Percentiles rank a stretch among this genome's conserved stretches.
These are phyloP conservation scores for Thomomys bottae DNA, from an alignment of 2,113 vertebrate species.

Conservation along the genomic window DNA sequence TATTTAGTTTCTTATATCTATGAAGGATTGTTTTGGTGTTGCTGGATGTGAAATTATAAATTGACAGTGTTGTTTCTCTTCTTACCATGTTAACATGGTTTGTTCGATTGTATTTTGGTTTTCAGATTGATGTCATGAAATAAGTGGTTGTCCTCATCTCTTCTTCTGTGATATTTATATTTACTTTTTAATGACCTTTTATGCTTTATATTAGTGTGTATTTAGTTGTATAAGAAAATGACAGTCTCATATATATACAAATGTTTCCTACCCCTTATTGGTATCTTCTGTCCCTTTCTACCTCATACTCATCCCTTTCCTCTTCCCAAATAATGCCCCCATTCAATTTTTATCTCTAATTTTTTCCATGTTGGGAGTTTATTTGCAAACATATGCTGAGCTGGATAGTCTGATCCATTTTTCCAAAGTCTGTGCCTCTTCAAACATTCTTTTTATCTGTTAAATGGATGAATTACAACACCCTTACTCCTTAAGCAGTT, in stretches of 20 bases:
- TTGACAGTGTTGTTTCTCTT: neutral
- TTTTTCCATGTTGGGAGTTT: no score
- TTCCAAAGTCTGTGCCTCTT: no score
- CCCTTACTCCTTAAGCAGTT: constrained; percentile 95
- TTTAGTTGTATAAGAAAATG: neutral
- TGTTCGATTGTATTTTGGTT: neutral
- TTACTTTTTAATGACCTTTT: no score
- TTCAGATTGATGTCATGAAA: constrained; percentile 5
- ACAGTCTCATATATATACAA: no score
- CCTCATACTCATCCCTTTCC: no score
- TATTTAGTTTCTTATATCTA: neutral
- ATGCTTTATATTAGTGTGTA: neutral
- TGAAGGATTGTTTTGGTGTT: neutral
- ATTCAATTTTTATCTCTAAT: no score
- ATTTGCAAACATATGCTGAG: no score
- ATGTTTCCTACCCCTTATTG: no score
- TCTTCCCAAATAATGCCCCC: no score
- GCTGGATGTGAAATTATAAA: neutral
- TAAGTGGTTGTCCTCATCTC: neutral
- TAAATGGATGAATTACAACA: constrained; percentile 2
- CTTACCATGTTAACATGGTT: neutral
- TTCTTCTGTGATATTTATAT: neutral
- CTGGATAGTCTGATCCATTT: no score
- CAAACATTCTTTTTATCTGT: no score
- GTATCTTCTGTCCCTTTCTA: no score